phyloP scores from a whole-genome alignment of 2,113 vertebrate genomes.

The Cynocephalus volans region DNA sequence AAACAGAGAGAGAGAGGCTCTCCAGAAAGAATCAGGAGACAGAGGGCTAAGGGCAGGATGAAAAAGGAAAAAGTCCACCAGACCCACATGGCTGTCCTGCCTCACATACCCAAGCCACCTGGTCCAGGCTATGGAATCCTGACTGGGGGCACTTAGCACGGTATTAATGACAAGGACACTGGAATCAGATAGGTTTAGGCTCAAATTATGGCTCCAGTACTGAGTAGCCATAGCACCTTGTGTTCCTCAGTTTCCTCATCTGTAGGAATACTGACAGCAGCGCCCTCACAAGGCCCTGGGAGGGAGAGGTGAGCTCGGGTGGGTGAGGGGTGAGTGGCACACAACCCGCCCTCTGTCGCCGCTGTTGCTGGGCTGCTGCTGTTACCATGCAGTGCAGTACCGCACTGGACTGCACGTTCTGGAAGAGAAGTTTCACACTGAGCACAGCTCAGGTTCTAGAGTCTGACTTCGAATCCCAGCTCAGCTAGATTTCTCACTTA shows the following conservation, averaged over 20 bases:
- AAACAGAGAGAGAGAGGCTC: neutral
- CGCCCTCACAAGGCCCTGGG: neutral
- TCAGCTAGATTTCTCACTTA: neutral
- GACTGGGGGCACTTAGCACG: neutral
- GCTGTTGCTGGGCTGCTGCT: neutral
- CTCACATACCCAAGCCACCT: neutral
- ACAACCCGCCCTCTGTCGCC: neutral
- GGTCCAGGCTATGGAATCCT: neutral
- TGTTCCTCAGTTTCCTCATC: neutral
- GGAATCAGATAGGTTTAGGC: neutral
- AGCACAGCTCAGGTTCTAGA: neutral
- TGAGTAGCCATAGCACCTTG: neutral
- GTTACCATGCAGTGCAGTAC: no score
- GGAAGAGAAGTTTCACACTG: neutral
- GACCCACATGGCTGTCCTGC: neutral
- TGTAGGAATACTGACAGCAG: neutral
- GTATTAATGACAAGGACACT: neutral
- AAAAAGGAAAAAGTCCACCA: neutral
- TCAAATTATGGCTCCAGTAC: neutral
- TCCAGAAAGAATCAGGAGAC: neutral
- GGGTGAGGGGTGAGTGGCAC: neutral
- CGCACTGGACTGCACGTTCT: accelerated
- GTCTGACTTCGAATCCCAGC: neutral
- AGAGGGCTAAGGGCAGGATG: neutral
- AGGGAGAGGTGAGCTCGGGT: neutral